Percentiles rank a stretch among this genome's conserved stretches.
These are phyloP conservation scores for Etia nguti DNA, from an alignment of 2,113 vertebrate genomes.

Conservation along the genomic window DNA sequence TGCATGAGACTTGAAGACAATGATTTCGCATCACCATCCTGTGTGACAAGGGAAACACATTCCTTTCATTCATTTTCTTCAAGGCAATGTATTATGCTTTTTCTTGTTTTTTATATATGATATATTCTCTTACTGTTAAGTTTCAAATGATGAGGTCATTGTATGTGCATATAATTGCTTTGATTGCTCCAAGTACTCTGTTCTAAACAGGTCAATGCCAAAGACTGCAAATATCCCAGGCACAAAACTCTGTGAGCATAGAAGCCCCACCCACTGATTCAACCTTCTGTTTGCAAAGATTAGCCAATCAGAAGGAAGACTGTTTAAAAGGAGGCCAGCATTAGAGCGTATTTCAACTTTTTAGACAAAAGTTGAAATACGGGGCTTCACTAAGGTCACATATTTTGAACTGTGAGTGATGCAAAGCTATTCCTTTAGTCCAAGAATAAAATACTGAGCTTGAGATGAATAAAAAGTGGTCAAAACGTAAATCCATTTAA, in stretches of 20 bases:
- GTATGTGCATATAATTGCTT: neutral
- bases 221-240: neutral
- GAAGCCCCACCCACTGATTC: neutral
- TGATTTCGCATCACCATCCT: neutral
- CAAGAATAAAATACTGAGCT: neutral
- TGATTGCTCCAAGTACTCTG: neutral
- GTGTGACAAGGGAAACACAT: neutral
- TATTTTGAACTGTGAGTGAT: neutral
- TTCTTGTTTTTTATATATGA: neutral
- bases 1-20: neutral
- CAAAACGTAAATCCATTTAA: neutral
- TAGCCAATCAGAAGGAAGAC: neutral
- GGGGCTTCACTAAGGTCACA: neutral
- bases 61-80: neutral
- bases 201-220: neutral
- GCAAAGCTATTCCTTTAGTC: neutral
- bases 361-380: neutral
- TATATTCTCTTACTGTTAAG: neutral
- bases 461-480: neutral
- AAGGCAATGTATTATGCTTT: neutral
- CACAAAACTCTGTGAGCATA: neutral
- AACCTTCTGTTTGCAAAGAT: neutral
- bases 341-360: no score
- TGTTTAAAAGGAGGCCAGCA: neutral
- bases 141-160: neutral